Percentiles rank a stretch among this genome's conserved stretches.
Evolutionary conservation across 2,888 invertebrate species (phyloP).

Genomic region (Myopa tessellatipennis): DNA sequence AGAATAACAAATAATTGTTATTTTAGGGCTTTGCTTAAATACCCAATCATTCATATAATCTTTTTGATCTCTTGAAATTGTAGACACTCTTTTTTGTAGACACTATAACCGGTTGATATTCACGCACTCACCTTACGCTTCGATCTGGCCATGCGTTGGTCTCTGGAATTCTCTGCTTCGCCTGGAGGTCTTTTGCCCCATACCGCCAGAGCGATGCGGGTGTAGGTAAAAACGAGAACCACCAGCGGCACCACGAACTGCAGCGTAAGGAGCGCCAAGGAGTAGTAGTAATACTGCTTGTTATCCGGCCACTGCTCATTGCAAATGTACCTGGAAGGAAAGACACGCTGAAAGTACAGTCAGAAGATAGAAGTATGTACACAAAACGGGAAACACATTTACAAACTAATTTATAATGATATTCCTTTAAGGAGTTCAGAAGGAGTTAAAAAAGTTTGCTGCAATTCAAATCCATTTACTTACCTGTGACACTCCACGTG

Average conservation of each 20-base stretch:
- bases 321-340: conserved; percentile 75
- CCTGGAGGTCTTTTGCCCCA: conserved; percentile 91
- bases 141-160: conserved; percentile 84
- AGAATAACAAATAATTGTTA: no score
- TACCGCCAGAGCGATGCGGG: conserved; percentile 85
- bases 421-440: no score
- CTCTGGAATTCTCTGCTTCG: conserved; percentile 85
- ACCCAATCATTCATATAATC: neutral
- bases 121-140: conserved; percentile 81
- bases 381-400: no score
- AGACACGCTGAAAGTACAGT: neutral
- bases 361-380: no score
- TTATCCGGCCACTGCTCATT: conserved; percentile 77
- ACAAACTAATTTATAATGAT: no score
- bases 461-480: conserved; percentile 54
- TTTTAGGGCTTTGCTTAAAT: no score
- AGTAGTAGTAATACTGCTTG: conserved; percentile 78
- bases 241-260: conserved; percentile 87
- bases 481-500: conserved; percentile 76
- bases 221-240: conserved; percentile 86
- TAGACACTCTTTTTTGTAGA: no score
- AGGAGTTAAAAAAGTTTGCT: no score
- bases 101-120: neutral
- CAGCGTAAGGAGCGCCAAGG: conserved; percentile 80
- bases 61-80: neutral